Percentiles rank a stretch among this genome's conserved stretches.
Evolutionary conservation across 2,113 vertebrate genomes (phyloP).

Genomic region (Chionomys nivalis): DNA sequence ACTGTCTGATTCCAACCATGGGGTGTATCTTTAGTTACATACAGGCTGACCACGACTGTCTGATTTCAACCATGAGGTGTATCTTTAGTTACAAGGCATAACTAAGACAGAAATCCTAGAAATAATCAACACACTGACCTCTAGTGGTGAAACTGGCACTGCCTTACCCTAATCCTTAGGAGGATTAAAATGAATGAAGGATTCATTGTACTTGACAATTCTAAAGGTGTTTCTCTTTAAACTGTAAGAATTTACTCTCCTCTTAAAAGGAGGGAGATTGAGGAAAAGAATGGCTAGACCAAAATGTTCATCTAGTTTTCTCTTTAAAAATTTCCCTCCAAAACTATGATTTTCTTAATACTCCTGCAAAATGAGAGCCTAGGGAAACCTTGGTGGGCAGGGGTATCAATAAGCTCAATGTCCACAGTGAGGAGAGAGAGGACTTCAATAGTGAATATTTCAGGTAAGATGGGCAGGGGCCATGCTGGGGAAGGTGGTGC

Average conservation of each 20-base stretch:
- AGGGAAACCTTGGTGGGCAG: not conserved
- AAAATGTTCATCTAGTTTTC: not conserved
- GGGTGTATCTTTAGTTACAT: not conserved
- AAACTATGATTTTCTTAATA: slow-evolving; percentile 1
- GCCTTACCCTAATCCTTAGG: not conserved
- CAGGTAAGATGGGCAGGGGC: not conserved
- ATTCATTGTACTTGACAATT: not conserved
- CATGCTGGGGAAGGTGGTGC: not conserved
- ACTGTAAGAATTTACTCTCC: not conserved
- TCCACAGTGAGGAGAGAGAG: not conserved
- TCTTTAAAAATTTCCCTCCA: slow-evolving; percentile 31
- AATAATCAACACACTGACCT: slow-evolving; percentile 46
- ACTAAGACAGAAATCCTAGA: not conserved
- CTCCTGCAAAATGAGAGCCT: not conserved
- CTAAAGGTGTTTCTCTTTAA: not conserved
- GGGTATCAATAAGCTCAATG: not conserved
- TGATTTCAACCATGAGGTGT: not conserved
- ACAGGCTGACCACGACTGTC: not conserved
- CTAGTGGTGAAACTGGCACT: slow-evolving; percentile 36
- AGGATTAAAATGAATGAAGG: not conserved
- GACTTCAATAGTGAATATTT: not conserved
- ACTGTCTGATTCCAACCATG: not conserved
- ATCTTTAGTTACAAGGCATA: not conserved
- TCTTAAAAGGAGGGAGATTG: not conserved
- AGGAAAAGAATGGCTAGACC: not conserved